phyloP scores from a whole-genome alignment of 2,797 vertebrate genomes.

The Rhinella marina region DNA sequence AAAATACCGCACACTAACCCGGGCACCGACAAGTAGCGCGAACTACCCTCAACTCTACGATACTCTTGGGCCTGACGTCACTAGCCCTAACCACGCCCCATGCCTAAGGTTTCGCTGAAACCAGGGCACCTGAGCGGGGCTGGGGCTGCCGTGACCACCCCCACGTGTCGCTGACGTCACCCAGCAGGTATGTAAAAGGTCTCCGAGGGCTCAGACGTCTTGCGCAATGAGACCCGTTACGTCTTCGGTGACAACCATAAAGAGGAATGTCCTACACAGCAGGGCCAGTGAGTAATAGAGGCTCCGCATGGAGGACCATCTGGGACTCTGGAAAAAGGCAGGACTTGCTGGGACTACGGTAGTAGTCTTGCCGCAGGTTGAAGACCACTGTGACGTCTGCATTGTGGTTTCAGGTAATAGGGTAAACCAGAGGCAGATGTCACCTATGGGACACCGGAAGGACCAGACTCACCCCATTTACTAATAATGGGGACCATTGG shows the following conservation, averaged over 20 bases:
- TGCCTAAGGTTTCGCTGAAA: conserved; percentile 19
- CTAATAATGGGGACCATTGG: too few species aligned
- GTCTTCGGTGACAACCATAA: neutral
- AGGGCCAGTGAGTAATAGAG: neutral
- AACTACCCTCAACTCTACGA: neutral
- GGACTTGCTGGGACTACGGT: too few species aligned
- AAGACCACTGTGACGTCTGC: too few species aligned
- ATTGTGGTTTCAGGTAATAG: too few species aligned
- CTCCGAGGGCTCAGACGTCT: too few species aligned
- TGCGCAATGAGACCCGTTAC: neutral
- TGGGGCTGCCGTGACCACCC: neutral
- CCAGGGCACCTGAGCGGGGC: neutral
- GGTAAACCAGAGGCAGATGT: too few species aligned
- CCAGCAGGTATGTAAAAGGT: neutral
- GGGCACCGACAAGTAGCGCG: neutral
- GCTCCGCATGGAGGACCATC: too few species aligned
- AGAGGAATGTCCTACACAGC: neutral
- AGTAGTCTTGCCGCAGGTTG: too few species aligned
- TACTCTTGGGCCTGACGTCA: neutral
- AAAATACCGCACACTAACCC: neutral
- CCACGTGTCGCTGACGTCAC: neutral
- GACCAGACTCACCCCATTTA: too few species aligned
- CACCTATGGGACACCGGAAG: too few species aligned
- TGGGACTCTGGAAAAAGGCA: too few species aligned
- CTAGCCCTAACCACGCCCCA: neutral